Base-by-base conservation (phyloP, 1,140 invertebrate species). In the Lordiphosa mommai region DNA sequence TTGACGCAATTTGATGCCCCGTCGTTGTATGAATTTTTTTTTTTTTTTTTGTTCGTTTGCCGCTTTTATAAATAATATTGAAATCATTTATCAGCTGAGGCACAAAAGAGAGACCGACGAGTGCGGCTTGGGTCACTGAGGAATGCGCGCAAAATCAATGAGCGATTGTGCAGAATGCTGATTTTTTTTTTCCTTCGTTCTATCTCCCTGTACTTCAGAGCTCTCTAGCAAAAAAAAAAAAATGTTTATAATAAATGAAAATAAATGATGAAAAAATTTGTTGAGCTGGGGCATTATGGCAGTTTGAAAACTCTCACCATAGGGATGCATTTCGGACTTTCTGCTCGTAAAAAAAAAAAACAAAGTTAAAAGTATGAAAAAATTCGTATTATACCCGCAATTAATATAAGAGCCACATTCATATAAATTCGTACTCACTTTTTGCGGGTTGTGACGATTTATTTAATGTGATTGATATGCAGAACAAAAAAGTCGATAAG, bases 1-100 rank as follows among this genome's bases (percentile, higher is more conserved):
- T 70, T 70, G 63, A 70, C 61, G 61, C 63, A 70, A 61, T 66
- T 61, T 66, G 51, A 70, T 70, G 51, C 63, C 57, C 61, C 61
- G 61, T 46, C 61, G 63, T 64, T 68, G 64, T 65, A 3, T 20
- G 6, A 1, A 1, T 7, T 5, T 7, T 13, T 9, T 33, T 14
- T 17, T 17, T 46, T 16, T 16, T 17, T 33, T 32, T 32, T 4
- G 5, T 33, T 46, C 5, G 9, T n/a, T 33, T 32, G 8, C n/a
- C 16, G 47, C 47, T 27, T 29, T 50, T 37, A 20, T 38, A 36
- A 43, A 43, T 43, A 43, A 43, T 43, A 43, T 43, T 43, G 48
- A 37, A 13, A 10, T 23, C 17, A 27, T 37, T 43, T 43, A 43
- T 43, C 40, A 43, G 40, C 40, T 20, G 20, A 23, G 40, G 16